Evolutionary conservation across 2,113 vertebrate genomes (phyloP).

Genomic region (Anarrhichthys ocellatus): DNA sequence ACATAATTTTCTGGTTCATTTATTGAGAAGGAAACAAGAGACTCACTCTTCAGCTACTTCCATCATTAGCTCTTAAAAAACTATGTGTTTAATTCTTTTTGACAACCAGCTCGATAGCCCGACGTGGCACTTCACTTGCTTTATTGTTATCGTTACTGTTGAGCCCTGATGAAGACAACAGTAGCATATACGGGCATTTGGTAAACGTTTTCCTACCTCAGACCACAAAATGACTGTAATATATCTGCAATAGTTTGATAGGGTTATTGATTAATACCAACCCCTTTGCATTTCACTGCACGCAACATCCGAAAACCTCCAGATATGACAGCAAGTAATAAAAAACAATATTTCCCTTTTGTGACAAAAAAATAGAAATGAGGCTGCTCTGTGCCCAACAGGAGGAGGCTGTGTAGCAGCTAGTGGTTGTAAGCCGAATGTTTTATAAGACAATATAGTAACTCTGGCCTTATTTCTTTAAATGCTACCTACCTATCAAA

Average conservation of each 20-base stretch:
- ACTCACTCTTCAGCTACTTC: background rate
- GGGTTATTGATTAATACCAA: background rate
- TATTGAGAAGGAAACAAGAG: background rate
- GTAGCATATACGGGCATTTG: too few species aligned
- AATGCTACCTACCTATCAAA: constrained; percentile 88
- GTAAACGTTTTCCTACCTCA: background rate
- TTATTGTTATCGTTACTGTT: too few species aligned
- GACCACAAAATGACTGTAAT: background rate
- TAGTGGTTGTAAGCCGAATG: background rate
- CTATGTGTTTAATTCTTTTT: background rate
- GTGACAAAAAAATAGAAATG: background rate
- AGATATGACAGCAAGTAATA: background rate
- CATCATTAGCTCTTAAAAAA: background rate
- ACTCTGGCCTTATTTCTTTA: background rate
- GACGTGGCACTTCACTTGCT: background rate
- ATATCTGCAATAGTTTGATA: background rate
- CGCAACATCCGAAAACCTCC: background rate
- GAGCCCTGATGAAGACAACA: background rate
- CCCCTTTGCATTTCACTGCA: background rate
- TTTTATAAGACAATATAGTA: background rate
- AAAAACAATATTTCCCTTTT: background rate
- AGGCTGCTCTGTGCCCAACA: background rate
- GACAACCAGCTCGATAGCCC: background rate
- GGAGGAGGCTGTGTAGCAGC: background rate
- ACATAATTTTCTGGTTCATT: background rate